Evolutionary conservation across 1,140 invertebrate genomes (phyloP).

Genomic region (Dreissena rostriformis): DNA sequence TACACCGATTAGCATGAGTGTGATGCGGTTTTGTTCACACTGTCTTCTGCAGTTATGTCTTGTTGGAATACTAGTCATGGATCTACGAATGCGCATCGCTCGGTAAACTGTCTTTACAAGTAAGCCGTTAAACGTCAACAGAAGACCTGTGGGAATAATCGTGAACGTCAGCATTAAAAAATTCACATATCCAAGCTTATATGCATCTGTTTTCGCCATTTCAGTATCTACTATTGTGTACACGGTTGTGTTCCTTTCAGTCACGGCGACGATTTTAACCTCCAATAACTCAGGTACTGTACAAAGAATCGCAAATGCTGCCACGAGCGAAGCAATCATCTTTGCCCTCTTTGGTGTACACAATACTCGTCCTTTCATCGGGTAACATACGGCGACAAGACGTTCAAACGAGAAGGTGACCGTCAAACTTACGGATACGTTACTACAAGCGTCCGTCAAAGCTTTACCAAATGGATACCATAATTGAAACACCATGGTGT

Average conservation of each 20-base stretch:
- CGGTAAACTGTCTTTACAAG: conserved; percentile 86
- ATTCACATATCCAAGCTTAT: conserved; percentile 86
- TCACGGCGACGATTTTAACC: conserved; percentile 43
- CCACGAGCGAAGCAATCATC: conserved; percentile 52
- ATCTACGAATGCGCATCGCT: conserved; percentile 82
- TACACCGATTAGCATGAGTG: conserved; percentile 88
- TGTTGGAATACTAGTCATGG: conserved; percentile 80
- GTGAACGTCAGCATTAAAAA: conserved; percentile 86
- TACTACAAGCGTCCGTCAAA: conserved; percentile 86
- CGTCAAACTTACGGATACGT: conserved; percentile 88
- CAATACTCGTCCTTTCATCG: conserved; percentile 87
- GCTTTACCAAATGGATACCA: conserved; percentile 83
- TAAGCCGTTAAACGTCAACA: conserved; percentile 88
- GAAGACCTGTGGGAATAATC: conserved; percentile 85
- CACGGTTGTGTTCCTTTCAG: conserved; percentile 9
- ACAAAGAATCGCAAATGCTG: conserved; percentile 50
- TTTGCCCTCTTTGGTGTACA: conserved; percentile 83
- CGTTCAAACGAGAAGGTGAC: conserved; percentile 90
- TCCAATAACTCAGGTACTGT: conserved; percentile 67
- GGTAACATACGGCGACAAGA: conserved; percentile 90
- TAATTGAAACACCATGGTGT: conserved; percentile 46
- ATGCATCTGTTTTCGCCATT: conserved; percentile 82
- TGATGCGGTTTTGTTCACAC: conserved; percentile 83
- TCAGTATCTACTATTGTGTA: conserved; percentile 48
- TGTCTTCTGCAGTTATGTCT: conserved; percentile 43